Evolutionary conservation across 2,888 invertebrate species (phyloP).

Genomic region (Hypomecis atomaria): DNA sequence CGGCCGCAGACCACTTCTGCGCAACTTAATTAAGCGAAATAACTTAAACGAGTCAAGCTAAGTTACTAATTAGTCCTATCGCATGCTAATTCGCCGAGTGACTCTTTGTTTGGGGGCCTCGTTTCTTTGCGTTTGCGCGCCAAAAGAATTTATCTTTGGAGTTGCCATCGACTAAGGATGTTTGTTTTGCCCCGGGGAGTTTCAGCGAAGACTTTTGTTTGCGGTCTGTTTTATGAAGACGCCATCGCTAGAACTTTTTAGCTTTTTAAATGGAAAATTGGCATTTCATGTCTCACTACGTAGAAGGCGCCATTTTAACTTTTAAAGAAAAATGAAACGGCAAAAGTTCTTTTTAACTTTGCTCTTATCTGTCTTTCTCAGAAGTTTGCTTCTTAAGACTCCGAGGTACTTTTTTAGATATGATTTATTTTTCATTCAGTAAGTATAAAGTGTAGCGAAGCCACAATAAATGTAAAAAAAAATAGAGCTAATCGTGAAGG

Average conservation of each 20-base stretch:
- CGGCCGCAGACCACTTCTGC: conserved; percentile 83
- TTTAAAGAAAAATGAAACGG: background rate
- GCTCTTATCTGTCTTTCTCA: too few relatives aligned
- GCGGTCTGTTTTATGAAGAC: conserved; percentile 51
- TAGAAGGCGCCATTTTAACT: background rate
- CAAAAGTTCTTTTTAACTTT: background rate
- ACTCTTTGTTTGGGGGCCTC: conserved; percentile 77
- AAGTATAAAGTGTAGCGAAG: too few relatives aligned
- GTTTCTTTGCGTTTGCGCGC: conserved; percentile 79
- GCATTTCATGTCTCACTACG: conserved; percentile 7
- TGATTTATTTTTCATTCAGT: too few relatives aligned
- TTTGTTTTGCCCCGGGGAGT: conserved; percentile 73
- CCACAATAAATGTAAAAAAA: background rate
- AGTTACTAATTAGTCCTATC: conserved; percentile 82
- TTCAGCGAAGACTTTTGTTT: conserved; percentile 63
- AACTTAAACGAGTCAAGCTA: conserved; percentile 78
- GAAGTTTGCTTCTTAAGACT: too few relatives aligned
- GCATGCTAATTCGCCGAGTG: conserved; percentile 80
- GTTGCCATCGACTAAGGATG: conserved; percentile 71
- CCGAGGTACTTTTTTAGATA: too few relatives aligned
- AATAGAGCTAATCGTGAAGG: conserved; percentile 42
- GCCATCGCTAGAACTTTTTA: conserved; percentile 31
- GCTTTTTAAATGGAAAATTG: conserved; percentile 27
- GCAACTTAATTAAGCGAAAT: conserved; percentile 84
- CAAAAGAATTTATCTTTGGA: conserved; percentile 82